Evolutionary conservation across 2,797 vertebrate genomes (phyloP), one percentile per base, ranked within the genome.

Genomic region (Jordanella pulchra): DNA sequence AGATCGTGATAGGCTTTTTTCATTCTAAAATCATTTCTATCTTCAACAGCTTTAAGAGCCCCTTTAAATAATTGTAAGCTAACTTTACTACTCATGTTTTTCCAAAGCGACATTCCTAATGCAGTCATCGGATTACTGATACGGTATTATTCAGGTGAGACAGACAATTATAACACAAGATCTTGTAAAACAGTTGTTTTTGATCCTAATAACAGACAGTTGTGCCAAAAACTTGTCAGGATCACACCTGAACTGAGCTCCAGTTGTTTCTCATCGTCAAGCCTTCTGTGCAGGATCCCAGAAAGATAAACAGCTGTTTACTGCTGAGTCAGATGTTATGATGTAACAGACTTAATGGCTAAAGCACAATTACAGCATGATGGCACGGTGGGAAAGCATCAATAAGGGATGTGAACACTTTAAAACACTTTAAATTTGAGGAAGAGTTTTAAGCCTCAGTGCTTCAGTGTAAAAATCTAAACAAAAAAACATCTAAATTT

Each of bases 291-390:
- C 32, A 35, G 21, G 30, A 13, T 60, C 39, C 65, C 48, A 7
- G 64, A 39, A 61, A 47, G 47, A 35, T 12, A 12, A 1, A 35
- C 84, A 84, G 81, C 79, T 86, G 89, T 55, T 65, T 4, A 13
- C 13, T 12, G 32, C 67, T 77, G 82, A 84, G 84, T 84, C 85
- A 87, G 77, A 88, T 0, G 79, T 87, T 75, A 18, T 47, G 25
- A 69, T 54, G 23, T 53, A 25, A 42, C 23, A 0, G 5, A 2
- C n/a, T n/a, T n/a, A 6, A 27, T 39, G 35, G 60, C 73, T 23
- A 7, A 35, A 70, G 6, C 7, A 12, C 50, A 28, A 53, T 60
- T 18, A 61, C 18, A 61, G 10, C 30, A 61, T 61, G 58, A 39
- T 23, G 56, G 18, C 56, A 56, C 27, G 23, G 56, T 5, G 30